phyloP scores from a whole-genome alignment of 2,888 invertebrate genomes.

The Eupithecia pulchellata region DNA sequence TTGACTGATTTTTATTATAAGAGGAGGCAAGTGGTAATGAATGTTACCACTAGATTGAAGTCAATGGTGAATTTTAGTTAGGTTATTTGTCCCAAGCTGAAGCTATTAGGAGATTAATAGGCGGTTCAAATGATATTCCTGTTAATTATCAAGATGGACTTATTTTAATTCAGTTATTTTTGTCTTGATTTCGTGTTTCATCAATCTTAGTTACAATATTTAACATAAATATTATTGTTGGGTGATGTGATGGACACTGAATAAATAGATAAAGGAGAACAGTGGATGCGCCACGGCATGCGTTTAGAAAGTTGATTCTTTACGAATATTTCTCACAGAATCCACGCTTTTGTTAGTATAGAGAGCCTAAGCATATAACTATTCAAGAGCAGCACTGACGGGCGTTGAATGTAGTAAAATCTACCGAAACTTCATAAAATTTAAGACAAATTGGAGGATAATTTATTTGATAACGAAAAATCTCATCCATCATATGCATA shows the following conservation, averaged over 20 bases:
- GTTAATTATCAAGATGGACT: not conserved
- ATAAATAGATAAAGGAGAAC: not conserved
- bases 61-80: not conserved
- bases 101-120: not conserved
- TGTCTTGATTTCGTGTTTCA: not conserved
- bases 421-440: not conserved
- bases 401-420: not conserved
- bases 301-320: not conserved
- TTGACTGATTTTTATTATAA: not conserved
- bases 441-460: not conserved
- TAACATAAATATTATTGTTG: not conserved
- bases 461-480: not conserved
- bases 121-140: not conserved
- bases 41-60: not conserved
- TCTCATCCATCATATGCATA: not conserved
- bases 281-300: not conserved
- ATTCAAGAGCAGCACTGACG: not conserved
- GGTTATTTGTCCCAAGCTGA: conserved; percentile 3
- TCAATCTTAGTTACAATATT: not conserved
- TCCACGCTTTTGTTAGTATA: not conserved
- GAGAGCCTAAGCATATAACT: not conserved
- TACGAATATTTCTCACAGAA: not conserved
- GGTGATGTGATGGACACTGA: not conserved
- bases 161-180: not conserved
- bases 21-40: not conserved